These are phyloP conservation scores for Halisarca cf. caerulea DNA, from an alignment of 37 sponge, comb jelly and placozoan species.

Conservation along the genomic window DNA sequence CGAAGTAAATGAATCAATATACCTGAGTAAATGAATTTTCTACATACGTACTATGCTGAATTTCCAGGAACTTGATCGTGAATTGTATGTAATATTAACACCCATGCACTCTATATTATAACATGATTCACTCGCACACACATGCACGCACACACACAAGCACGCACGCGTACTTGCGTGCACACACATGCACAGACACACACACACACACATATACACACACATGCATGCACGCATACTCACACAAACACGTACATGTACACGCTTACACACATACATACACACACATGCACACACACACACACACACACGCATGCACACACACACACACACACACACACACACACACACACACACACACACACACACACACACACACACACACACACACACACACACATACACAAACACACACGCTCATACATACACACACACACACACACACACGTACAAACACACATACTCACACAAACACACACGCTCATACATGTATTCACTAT, in stretches of 20 bases:
- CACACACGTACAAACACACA: neutral
- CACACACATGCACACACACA: slow-evolving; percentile 5
- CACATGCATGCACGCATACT: neutral
- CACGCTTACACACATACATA: neutral
- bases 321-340: slow-evolving; percentile 16
- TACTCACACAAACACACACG: too few relatives aligned
- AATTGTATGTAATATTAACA: too few relatives aligned
- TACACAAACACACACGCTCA: slow-evolving; percentile 4
- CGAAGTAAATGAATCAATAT: too few relatives aligned
- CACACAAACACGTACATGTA: neutral
- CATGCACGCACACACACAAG: neutral
- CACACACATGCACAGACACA: slow-evolving; percentile 6
- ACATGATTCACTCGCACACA: neutral
- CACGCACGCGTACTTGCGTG: neutral
- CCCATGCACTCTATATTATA: too few relatives aligned
- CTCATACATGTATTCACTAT: too few relatives aligned
- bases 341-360: slow-evolving; percentile 12
- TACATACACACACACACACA: neutral
- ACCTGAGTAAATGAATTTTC: too few relatives aligned
- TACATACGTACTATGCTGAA: too few relatives aligned
- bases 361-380: slow-evolving; percentile 1
- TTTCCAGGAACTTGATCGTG: too few relatives aligned
- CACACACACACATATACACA: slow-evolving; percentile 3
- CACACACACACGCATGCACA: slow-evolving; percentile 10
- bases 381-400: slow-evolving; percentile 10